phyloP scores from a whole-genome alignment of 1,140 invertebrate genomes.

The Adelges cooleyi region DNA sequence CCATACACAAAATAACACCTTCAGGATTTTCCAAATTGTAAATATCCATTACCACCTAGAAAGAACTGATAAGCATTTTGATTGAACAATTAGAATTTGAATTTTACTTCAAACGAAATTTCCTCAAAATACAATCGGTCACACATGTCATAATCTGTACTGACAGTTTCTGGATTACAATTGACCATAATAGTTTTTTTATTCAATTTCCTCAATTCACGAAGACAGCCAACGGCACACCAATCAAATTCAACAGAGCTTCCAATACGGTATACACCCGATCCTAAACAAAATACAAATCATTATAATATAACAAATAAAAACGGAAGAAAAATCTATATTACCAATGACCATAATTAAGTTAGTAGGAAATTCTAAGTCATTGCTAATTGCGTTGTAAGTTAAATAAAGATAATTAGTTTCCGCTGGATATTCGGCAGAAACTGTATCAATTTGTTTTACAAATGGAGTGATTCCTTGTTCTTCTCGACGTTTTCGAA shows the following conservation, averaged over 20 bases:
- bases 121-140: constrained; percentile 98
- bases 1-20: constrained; percentile 94
- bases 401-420: constrained; percentile 98
- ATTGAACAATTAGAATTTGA: background rate
- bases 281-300: constrained; percentile 49
- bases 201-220: constrained; percentile 73
- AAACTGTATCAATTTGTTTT: constrained; percentile 98
- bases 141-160: constrained; percentile 99
- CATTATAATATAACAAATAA: constrained; percentile 9
- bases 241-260: constrained; percentile 99
- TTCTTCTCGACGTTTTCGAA: constrained; percentile 62
- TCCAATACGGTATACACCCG: constrained; percentile 96
- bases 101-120: constrained; percentile 83
- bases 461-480: constrained; percentile 66
- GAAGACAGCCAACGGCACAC: constrained; percentile 94
- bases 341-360: constrained; percentile 70
- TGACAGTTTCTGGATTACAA: constrained; percentile 99
- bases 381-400: constrained; percentile 81
- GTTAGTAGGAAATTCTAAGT: constrained; percentile 68
- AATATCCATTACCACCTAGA: constrained; percentile 90
- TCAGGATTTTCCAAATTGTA: constrained; percentile 86
- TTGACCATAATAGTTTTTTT: constrained; percentile 97
- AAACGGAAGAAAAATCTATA: constrained; percentile 9
- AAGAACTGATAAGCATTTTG: background rate
- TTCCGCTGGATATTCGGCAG: constrained; percentile 95